Percentiles rank a stretch among this genome's conserved stretches.
Conservation (phyloP, 2,797 vertebrate genomes). For the Rhinoraja longicauda region DNA sequence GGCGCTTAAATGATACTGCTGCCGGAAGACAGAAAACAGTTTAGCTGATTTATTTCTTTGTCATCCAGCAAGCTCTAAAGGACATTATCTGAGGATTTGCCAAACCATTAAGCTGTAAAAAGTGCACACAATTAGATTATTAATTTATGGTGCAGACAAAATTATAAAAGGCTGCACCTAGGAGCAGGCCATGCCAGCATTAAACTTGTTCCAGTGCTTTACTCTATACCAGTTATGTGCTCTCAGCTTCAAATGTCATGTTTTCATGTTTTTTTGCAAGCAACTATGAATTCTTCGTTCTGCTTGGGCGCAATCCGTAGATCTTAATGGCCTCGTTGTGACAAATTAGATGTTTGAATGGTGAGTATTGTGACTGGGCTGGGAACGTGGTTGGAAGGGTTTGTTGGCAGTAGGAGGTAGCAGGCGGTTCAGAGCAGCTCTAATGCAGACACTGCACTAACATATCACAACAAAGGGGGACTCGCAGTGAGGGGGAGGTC, state of each 20-base stretch:
- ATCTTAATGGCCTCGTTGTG: background rate
- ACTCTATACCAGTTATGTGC: background rate
- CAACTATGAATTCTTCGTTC: background rate
- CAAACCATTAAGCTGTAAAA: too few species aligned
- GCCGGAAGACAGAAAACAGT: background rate
- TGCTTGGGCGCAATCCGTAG: background rate
- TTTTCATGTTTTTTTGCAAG: background rate
- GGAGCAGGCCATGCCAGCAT: background rate
- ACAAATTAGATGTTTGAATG: too few species aligned
- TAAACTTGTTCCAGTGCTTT: background rate
- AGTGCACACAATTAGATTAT: background rate
- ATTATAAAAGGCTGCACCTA: background rate
- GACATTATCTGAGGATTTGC: background rate
- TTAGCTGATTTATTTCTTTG: constrained; percentile 18
- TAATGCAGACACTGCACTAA: too few species aligned
- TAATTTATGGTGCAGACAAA: background rate
- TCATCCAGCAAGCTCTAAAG: background rate
- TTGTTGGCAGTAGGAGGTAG: too few species aligned
- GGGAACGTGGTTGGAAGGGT: too few species aligned
- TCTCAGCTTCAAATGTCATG: background rate
- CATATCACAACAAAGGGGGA: too few species aligned
- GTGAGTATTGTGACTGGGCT: too few species aligned
- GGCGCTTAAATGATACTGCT: background rate
- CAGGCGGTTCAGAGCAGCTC: too few species aligned
- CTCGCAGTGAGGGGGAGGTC: too few species aligned